Evolutionary conservation across 2,113 vertebrate species (phyloP), one percentile per base, ranked within the genome.

Genomic region (Sorex fumeus): DNA sequence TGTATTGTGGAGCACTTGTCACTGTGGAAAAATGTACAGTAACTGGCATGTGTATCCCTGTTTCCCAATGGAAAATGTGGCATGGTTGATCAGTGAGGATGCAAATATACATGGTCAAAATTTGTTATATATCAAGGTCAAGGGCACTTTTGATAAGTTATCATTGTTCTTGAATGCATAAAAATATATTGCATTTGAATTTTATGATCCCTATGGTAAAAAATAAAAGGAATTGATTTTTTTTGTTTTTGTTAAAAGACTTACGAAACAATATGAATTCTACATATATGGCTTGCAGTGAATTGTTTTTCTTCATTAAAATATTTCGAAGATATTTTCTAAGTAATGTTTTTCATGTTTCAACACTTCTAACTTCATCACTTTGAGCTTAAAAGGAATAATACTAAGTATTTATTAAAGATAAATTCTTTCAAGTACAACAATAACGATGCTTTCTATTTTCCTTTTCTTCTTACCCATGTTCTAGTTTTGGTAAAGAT

Each of bases 1-100:
- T 96, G 96, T 97, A 97, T 97, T 97, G 94, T 97, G 96, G 95
- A 97, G 96, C 96, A 94, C 96, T 97, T 97, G 93, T 97, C 90
- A 94, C 91, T 94, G 92, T 96, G 91, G 95, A 97, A 96, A 97
- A 97, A 97, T 95, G 75, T 97, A 95, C 97, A 95, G 96, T 87
- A 96, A 94, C 96, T 96, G 95, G 80, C 95, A 95, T 95, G 92
- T 96, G 93, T 50, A 78, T 95, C 94, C 78, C 95, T 96, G 77
- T 90, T 96, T 96, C 95, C 97, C 96, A 91, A 96, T 93, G 93
- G 96, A 97, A 96, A 97, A 75, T 47, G n/a, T 66, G 67, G 15
- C 36, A 88, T 91, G 88, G 80, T 84, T 94, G 79, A 91, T 90
- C 88, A 87, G 36, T n/a, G 75, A 75, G 72, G 27, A 77, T 50